These are phyloP conservation scores for Eulemur rufifrons DNA, from an alignment of 2,113 vertebrate species.

Conservation along the genomic window DNA sequence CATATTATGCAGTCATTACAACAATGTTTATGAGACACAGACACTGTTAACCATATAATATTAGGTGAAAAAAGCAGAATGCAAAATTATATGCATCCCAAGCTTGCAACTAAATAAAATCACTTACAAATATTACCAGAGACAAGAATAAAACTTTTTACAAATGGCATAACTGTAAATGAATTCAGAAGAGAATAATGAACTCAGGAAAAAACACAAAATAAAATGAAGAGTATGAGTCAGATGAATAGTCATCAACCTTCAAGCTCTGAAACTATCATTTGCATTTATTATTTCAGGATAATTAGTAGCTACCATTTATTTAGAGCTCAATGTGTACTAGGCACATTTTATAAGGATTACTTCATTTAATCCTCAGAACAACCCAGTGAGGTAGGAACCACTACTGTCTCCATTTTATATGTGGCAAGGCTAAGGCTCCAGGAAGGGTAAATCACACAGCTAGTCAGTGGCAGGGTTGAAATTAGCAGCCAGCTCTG, in stretches of 20 bases:
- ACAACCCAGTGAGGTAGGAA: neutral
- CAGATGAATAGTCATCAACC: neutral
- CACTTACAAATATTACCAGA: conserved; percentile 35
- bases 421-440: neutral
- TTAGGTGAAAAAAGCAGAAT: neutral
- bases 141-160: neutral
- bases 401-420: neutral
- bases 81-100: neutral
- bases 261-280: neutral
- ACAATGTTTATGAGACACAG: conserved; percentile 15
- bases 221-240: neutral
- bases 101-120: conserved; percentile 34
- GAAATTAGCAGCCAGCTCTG: neutral
- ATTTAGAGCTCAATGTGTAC: neutral
- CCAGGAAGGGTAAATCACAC: neutral
- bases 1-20: neutral
- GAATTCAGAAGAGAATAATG: neutral
- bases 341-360: neutral
- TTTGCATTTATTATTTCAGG: neutral
- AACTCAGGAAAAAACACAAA: neutral
- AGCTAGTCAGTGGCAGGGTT: neutral
- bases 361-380: neutral
- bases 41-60: neutral
- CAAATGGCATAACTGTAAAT: neutral
- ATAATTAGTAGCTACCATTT: neutral